A percentile compares a stretch with the other conserved stretches of the same genome.
These are phyloP conservation scores for Drosophila kohkoa DNA, from an alignment of 1,140 invertebrate genomes.

Conservation along the genomic window DNA sequence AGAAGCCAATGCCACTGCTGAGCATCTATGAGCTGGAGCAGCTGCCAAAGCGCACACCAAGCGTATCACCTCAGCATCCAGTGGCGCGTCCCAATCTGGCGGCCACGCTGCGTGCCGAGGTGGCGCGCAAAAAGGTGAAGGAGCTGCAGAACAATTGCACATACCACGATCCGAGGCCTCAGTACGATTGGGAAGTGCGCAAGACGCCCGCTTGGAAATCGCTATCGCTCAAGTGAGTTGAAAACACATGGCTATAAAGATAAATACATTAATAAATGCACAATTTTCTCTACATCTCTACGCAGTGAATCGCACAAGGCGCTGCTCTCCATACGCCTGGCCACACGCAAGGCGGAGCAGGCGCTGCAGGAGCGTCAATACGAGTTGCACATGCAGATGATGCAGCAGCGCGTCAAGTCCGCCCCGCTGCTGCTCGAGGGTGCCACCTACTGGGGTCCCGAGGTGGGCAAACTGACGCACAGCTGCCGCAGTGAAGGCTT, in stretches of 20 bases:
- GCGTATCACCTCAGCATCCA: conserved; percentile 75
- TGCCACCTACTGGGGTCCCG: conserved; percentile 76
- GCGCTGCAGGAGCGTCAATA: conserved; percentile 77
- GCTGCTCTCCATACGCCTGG: conserved; percentile 72
- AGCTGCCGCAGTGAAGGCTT: conserved; percentile 68
- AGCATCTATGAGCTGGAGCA: conserved; percentile 48
- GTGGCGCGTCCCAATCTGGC: conserved; percentile 81
- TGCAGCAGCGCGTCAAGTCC: conserved; percentile 80
- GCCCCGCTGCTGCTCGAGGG: conserved; percentile 81
- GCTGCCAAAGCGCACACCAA: conserved; percentile 31
- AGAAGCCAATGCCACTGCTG: conserved; percentile 26
- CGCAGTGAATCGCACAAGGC: conserved; percentile 79
- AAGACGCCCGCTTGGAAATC: conserved; percentile 84
- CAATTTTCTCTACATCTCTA: background rate
- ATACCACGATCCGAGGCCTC: conserved; percentile 63
- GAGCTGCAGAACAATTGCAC: conserved; percentile 80
- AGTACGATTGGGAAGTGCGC: conserved; percentile 80
- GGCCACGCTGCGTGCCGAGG: conserved; percentile 77
- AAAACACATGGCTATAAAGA: too few species aligned
- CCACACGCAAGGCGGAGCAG: conserved; percentile 83
- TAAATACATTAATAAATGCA: background rate
- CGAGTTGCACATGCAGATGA: conserved; percentile 81
- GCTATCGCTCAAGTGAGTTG: conserved; percentile 73
- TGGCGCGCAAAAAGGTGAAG: conserved; percentile 74
- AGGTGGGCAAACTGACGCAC: conserved; percentile 78